Evolutionary conservation across 2,113 vertebrate species (phyloP), one percentile per base, ranked within the genome.

Genomic region (Psammodynastes pulverulentus): DNA sequence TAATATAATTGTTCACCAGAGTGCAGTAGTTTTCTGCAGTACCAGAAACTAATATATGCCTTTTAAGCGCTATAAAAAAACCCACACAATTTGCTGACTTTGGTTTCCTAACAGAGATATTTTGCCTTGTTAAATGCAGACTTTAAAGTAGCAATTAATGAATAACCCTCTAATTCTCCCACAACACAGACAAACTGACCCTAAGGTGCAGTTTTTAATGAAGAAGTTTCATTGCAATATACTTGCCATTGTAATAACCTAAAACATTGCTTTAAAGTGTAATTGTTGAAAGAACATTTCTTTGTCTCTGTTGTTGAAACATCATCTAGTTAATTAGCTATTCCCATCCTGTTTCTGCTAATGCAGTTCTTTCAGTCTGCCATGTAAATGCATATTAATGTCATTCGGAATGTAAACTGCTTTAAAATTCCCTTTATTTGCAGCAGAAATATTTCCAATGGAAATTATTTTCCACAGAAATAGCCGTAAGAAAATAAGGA

Each of bases 351-450:
- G 26, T 91, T 86, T 89, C 39, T 86, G 39, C 53, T 62, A 84
- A 62, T 45, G 54, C 87, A 49, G 54, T 85, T 52, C 90, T 91
- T 85, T 52, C 79, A 48, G 46, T 39, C 19, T 86, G 87, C 62
- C 89, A 53, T 39, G 19, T 53, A 29, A 87, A 84, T 45, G 45
- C 46, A 49, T 49, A 89, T 87, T 39, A 86, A 86, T 89, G 45
- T 29, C n/a, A 85, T 86, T 89, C 19, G 52, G 39, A 48, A n/a
- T 67, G 19, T 84, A 87, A 67, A 90, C 12, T 49, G 90, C 72
- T 88, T 93, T 89, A 94, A 95, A 95, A 94, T 0, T 43, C 94
- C 88, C 94, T 94, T 93, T 87, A 93, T 0, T 91, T 95, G 92
- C 90, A 94, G 48, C 72, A 94, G 86, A 92, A 87, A 93, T 94